Evolutionary conservation across 2,113 vertebrate genomes (phyloP).

Genomic region (Psilopsiagon aurifrons): DNA sequence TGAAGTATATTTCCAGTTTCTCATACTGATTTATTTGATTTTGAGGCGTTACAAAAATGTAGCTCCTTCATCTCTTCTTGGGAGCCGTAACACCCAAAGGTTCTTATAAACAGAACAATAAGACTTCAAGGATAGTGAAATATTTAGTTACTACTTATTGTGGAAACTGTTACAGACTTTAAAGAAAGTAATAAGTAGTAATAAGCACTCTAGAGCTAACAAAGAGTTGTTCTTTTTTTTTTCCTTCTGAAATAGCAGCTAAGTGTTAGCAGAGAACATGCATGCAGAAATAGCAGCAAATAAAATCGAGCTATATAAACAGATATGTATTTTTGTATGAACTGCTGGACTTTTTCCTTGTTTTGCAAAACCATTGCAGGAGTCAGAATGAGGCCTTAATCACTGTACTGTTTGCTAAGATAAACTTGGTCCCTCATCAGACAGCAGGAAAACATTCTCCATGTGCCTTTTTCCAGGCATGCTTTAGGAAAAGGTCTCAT

Average conservation of each 20-base stretch:
- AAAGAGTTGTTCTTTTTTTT: neutral
- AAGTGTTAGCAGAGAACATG: neutral
- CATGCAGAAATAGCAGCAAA: neutral
- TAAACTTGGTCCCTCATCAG: accelerated
- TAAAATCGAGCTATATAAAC: neutral
- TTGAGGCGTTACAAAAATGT: neutral
- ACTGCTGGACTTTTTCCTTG: neutral
- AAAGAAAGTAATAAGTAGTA: neutral
- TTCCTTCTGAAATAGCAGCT: neutral
- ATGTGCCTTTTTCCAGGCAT: neutral
- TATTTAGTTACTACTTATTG: slow-evolving; percentile 27
- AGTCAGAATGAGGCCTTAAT: neutral
- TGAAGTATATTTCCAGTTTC: neutral
- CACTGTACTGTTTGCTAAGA: accelerated
- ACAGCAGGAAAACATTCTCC: accelerated
- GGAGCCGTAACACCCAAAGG: neutral
- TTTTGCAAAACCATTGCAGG: neutral
- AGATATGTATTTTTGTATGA: neutral
- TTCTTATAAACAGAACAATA: slow-evolving; percentile 14
- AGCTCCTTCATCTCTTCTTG: neutral
- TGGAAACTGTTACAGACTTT: neutral
- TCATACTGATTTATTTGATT: neutral
- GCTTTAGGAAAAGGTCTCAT: neutral
- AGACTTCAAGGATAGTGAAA: slow-evolving; percentile 9
- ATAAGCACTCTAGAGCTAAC: neutral